These are phyloP conservation scores for Laterallus jamaicensis DNA, from an alignment of 2,113 vertebrate species.

Conservation along the genomic window DNA sequence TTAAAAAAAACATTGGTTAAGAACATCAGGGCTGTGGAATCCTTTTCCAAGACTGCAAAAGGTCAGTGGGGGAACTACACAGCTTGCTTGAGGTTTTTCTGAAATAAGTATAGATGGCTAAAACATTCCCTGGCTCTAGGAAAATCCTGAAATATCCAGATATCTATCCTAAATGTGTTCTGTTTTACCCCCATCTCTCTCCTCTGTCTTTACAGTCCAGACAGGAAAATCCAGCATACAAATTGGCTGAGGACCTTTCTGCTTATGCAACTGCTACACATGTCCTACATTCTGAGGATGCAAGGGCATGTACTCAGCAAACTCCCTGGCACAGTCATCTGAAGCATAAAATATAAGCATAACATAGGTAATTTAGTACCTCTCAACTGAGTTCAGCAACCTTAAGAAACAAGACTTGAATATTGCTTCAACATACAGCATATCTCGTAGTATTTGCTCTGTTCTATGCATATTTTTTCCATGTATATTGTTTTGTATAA, in stretches of 20 bases:
- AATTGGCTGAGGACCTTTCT: not conserved
- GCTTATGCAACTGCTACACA: not conserved
- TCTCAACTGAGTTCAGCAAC: not conserved
- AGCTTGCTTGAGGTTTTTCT: not conserved
- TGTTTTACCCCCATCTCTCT: not conserved
- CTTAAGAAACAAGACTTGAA: not conserved
- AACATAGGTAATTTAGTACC: not conserved
- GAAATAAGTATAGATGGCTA: not conserved
- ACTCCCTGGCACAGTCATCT: not conserved
- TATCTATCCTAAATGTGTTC: not conserved
- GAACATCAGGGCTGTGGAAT: not conserved
- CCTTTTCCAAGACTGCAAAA: not conserved
- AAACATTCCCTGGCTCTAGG: not conserved
- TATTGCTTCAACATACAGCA: not conserved
- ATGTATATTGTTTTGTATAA: not conserved
- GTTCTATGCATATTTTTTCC: not conserved
- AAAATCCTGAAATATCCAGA: not conserved
- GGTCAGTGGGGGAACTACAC: not conserved
- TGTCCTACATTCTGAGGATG: not conserved
- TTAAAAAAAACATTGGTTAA: not conserved
- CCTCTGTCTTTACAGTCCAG: not conserved
- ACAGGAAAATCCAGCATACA: not conserved
- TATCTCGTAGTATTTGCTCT: not conserved
- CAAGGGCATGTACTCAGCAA: not conserved
- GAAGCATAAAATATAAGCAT: not conserved